Percentiles rank a stretch among this genome's conserved stretches.
phyloP scores from a whole-genome alignment of 2,797 vertebrate genomes.

The Acipenser oxyrinchus region DNA sequence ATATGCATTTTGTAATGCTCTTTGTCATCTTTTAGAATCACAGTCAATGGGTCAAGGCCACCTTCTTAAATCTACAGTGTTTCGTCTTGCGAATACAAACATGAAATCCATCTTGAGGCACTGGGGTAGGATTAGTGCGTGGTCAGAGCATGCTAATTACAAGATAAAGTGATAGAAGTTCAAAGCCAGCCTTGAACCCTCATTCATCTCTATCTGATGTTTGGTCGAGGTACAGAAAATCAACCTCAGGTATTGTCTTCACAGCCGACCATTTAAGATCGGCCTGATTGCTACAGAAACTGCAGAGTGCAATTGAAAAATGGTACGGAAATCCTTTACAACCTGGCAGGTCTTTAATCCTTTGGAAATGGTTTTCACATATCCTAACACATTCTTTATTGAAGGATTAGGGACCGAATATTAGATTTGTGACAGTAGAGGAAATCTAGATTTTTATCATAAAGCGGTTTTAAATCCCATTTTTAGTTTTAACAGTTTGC shows the following conservation, averaged over 20 bases:
- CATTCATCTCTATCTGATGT: conserved; percentile 10
- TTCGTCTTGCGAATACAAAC: conserved; percentile 1
- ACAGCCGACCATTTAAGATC: conserved; percentile 8
- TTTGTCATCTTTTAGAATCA: background rate
- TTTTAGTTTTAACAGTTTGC: conserved; percentile 8
- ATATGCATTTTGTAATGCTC: no score
- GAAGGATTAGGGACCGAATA: conserved; percentile 17
- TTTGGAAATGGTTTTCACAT: conserved; percentile 20
- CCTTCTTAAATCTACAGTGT: conserved; percentile 12
- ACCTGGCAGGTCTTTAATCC: conserved; percentile 15
- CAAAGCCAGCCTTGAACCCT: background rate
- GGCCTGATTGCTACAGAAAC: conserved; percentile 13
- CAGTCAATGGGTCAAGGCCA: background rate
- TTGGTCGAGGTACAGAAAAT: conserved; percentile 13
- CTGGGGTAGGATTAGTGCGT: conserved; percentile 6
- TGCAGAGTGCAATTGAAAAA: conserved; percentile 10
- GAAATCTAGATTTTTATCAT: conserved; percentile 5
- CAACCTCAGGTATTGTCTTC: conserved; percentile 10
- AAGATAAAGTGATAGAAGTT: conserved; percentile 13
- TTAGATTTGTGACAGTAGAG: conserved; percentile 17
- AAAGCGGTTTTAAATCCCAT: conserved; percentile 9
- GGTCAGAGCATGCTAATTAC: conserved; percentile 10
- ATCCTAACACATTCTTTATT: conserved; percentile 17
- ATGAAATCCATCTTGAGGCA: conserved; percentile 13
- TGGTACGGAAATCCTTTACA: conserved; percentile 12